Conservation (phyloP, 2,888 invertebrate genomes). For the Tipula unca region DNA sequence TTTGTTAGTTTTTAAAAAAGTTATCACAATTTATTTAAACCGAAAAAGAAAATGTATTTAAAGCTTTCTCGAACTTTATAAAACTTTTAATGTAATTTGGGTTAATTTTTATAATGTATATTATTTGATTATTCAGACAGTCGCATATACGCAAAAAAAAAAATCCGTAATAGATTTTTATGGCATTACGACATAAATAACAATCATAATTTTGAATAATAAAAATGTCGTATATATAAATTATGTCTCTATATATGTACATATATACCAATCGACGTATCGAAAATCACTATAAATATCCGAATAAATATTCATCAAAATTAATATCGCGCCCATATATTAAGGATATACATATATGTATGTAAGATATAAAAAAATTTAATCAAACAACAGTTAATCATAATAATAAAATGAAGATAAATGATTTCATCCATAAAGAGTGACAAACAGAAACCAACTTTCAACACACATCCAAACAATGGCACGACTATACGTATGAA, state of each 20-base stretch:
- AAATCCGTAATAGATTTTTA: not conserved
- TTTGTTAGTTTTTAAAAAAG: not conserved
- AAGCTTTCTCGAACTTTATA: not conserved
- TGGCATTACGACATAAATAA: not conserved
- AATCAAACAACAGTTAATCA: not conserved
- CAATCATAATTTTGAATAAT: not conserved
- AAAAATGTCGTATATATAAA: not conserved
- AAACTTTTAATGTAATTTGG: not conserved
- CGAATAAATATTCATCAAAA: not conserved
- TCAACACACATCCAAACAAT: not conserved
- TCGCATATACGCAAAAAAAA: too few species aligned
- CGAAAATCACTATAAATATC: not conserved
- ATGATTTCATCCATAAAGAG: constrained; percentile 8
- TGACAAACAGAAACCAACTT: not conserved
- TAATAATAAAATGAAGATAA: not conserved
- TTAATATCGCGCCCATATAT: not conserved
- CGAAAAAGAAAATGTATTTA: not conserved
- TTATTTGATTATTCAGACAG: not conserved
- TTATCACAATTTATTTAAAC: not conserved
- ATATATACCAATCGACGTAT: not conserved
- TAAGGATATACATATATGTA: not conserved
- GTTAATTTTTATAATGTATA: not conserved
- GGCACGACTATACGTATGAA: not conserved
- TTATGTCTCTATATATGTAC: not conserved
- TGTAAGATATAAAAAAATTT: not conserved